These are phyloP conservation scores for Pristionchus pacificus DNA, from an alignment of 1,140 invertebrate genomes.

Conservation along the genomic window DNA sequence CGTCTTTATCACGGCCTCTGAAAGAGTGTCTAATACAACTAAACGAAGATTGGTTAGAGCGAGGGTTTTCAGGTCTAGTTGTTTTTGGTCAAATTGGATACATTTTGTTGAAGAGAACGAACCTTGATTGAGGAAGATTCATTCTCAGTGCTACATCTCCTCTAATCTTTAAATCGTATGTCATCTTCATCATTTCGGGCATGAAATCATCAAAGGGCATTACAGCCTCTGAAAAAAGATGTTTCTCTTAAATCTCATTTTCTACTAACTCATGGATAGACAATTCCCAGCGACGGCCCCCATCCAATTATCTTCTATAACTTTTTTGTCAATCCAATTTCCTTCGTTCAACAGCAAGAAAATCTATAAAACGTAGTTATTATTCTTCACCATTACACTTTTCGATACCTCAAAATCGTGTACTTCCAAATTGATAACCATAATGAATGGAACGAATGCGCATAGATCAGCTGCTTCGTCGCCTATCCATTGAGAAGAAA, in stretches of 20 bases:
- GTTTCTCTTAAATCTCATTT: background rate
- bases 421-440: conserved; percentile 81
- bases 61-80: no score
- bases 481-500: conserved; percentile 91
- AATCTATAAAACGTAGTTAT: conserved; percentile 72
- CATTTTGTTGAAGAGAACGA: no score
- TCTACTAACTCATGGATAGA: conserved; percentile 31
- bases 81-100: no score
- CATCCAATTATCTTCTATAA: conserved; percentile 44
- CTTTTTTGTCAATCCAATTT: conserved; percentile 86
- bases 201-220: background rate
- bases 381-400: conserved; percentile 64
- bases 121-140: background rate
- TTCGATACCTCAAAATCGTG: conserved; percentile 55
- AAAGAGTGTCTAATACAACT: no score
- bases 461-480: conserved; percentile 81
- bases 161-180: background rate
- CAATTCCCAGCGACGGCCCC: conserved; percentile 50
- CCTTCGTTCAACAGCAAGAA: conserved; percentile 89
- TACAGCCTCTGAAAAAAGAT: background rate
- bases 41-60: no score
- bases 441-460: conserved; percentile 93
- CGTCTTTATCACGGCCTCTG: no score
- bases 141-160: background rate
- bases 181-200: background rate